Base-by-base conservation (phyloP, 2,113 vertebrate genomes). In the Amblyornis subalaris region DNA sequence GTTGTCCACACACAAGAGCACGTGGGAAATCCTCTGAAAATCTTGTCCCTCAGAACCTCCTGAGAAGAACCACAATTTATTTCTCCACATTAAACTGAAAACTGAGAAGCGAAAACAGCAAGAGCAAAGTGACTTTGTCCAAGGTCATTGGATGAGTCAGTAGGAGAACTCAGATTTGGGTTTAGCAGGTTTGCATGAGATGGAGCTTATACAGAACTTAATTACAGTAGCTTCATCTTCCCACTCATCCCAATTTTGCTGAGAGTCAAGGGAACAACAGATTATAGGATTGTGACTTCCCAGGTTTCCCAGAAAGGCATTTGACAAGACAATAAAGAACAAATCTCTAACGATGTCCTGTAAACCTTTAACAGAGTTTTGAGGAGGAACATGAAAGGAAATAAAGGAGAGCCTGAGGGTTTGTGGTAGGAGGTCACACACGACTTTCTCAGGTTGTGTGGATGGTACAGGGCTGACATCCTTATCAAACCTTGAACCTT, bases 181-280 rank as follows among this genome's bases (percentile, higher is more conserved):
- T 92, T 90, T 26, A 88, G 47, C 62, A 50, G n/a, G 62, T 90
- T 94, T 92, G 48, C 75, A 54, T 24, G 73, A 89, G 73, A 91
- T 81, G 77, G n/a, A 89, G 65, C 40, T 95, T 77, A 54, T 70
- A 12, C 8, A 64, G 58, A 61, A 58, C 36, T 90, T 95, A 96
- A 96, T 95, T 95, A 95, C 51, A 93, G 95, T 87, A 89, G 85
- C 95, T 91, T n/a, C 76, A 60, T 90, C 94, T 94, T 94, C 89
- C 87, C 89, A 93, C 94, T 89, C 81, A 85, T 74, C 26, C 35
- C 42, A 77, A 5, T 92, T 94, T 54, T 70, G 38, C 72, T 73
- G 72, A 88, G 94, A 88, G 91, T 33, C 57, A 6, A 83, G 57
- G 31, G 62, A 93, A 92, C 89, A 62, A 10, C 28, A 76, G 75